Base-by-base conservation (phyloP, 2,113 vertebrate genomes). In the Seriola rivoliana region DNA sequence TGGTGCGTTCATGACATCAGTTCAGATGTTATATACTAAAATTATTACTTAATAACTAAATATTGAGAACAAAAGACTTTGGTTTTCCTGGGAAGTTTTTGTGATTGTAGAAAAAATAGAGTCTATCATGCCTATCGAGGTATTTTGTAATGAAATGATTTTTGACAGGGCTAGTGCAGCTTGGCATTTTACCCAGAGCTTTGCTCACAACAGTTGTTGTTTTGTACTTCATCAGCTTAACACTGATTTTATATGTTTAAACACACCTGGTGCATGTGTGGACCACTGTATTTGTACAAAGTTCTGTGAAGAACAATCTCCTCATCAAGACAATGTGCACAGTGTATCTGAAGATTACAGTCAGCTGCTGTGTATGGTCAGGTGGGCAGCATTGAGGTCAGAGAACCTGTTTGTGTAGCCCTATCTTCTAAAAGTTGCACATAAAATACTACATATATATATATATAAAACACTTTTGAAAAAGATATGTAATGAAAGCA, bases 181-280 rank as follows among this genome's bases (percentile, higher is more conserved):
- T 72, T 78, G 64, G 21, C 54, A 48, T 76, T 76, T 85, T 46
- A 66, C 77, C 71, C 36, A 25, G 14, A 65, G 29, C n/a, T 72
- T 23, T 10, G 5, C 55, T 40, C 29, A 36, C 36, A 68, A n/a
- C 65, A 23, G 13, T 36, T 74, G 44, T 74, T 67, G 36, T 69
- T 75, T 9, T 12, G 48, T 48, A 55, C 19, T 55, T 32, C 29
- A 62, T 38, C 50, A 21, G 38, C 40, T 58, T 44, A 67, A 78
- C 68, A 78, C 38, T 64, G 60, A 77, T 46, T 60, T 58, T 13
- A 66, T 21, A 60, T 72, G 68, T 46, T 81, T 4, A 36, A 19
- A 52, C 23, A 42, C 40, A 59, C 42, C 42, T 34, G 8, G 23
- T 68, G 13, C 46, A 17, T 3, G 5, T 52, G 50, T 75, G 57